These are phyloP conservation scores for Drosophila limbata DNA, from an alignment of 2,888 invertebrate genomes.

Conservation along the genomic window DNA sequence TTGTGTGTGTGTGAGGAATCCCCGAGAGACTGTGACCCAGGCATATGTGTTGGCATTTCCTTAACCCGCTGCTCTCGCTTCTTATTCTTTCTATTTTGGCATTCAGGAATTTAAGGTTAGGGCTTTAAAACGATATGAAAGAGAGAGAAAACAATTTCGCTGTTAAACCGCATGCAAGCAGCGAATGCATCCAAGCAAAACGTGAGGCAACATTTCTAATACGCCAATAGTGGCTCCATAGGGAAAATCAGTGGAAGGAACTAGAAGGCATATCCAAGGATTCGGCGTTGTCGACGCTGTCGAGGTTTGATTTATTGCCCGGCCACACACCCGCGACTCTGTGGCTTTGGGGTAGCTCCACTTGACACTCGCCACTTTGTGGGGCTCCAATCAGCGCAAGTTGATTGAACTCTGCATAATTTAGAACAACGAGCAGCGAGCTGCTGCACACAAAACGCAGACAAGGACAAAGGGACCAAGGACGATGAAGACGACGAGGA, in stretches of 20 bases:
- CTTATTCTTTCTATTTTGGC: neutral
- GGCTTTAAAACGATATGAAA: conserved; percentile 12
- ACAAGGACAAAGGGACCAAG: conserved; percentile 22
- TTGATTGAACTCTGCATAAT: conserved; percentile 72
- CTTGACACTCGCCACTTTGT: conserved; percentile 67
- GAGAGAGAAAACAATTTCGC: conserved; percentile 38
- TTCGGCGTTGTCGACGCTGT: too few relatives aligned
- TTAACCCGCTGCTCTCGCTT: neutral
- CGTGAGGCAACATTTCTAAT: conserved; percentile 58
- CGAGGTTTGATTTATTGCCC: conserved; percentile 60
- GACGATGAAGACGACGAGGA: neutral
- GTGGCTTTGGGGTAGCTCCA: conserved; percentile 53
- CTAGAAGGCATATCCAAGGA: conserved; percentile 35
- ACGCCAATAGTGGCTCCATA: conserved; percentile 28
- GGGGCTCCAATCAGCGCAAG: conserved; percentile 66
- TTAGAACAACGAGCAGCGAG: conserved; percentile 49
- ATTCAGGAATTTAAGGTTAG: conserved; percentile 38
- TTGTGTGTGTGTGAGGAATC: neutral
- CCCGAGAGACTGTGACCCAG: conserved; percentile 27
- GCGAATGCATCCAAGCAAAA: conserved; percentile 54
- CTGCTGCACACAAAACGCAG: conserved; percentile 41
- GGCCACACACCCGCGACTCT: conserved; percentile 36
- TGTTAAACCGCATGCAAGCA: conserved; percentile 41
- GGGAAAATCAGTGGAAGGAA: conserved; percentile 13
- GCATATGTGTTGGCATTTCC: conserved; percentile 21